Evolutionary conservation across 2,113 vertebrate species (phyloP), one percentile per base, ranked within the genome.

Genomic region (Ranitomeya variabilis): DNA sequence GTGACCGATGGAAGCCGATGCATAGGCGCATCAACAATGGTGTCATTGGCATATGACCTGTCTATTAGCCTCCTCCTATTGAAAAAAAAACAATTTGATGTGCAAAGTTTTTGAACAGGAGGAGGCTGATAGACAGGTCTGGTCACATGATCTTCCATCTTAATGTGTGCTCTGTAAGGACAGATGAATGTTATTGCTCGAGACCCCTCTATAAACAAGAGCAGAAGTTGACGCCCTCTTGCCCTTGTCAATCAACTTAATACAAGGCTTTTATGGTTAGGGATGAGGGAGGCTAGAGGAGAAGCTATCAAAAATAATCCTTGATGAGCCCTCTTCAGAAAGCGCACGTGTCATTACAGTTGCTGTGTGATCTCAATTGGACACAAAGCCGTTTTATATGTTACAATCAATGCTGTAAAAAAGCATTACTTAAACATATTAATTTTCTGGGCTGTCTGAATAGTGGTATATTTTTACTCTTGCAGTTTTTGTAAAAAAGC

Each of bases 401-500:
- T 31, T 31, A 4, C 16, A 66, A 45, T 83, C 59, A 83, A 66
- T 64, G 31, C 80, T 37, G 15, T 45, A 64, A 82, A 82, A 51
- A 11, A 83, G 52, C 37, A 51, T 64, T 83, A 83, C 7, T 83
- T 66, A 66, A 66, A 81, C 8, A 59, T 60, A 81, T 62, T 81
- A 31, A 81, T 81, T 81, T 80, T 16, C 10, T 45, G 57, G 10
- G 16, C 16, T 12, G 11, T 79, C 13, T 57, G 79, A 81, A 81
- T 71, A 71, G 45, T 2, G 2, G 82, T 45, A 19, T 67, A 83
- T 83, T 23, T 69, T 52, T n/a, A 21, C 37, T 51, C 54, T 13
- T 54, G 52, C 51, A 18, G 23, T 62, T 69, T 84, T 84, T 26
- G 45, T 83, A 71, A 69, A 71, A 85, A 74, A 52, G 83, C 67